These are phyloP conservation scores for Clarias pachynema DNA, from an alignment of 2,797 vertebrate genomes.

Conservation along the genomic window DNA sequence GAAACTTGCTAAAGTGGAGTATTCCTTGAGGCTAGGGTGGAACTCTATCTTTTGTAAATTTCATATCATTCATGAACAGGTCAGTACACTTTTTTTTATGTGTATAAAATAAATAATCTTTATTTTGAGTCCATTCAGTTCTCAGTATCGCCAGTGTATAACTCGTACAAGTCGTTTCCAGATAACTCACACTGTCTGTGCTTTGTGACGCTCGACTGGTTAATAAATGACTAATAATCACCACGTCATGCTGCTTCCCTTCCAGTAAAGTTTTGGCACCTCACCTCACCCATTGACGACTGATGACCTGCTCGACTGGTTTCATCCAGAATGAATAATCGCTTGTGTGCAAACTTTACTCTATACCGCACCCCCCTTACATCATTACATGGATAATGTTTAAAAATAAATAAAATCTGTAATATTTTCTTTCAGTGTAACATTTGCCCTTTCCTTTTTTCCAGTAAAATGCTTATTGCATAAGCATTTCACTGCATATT, in stretches of 20 bases:
- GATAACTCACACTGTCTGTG: no score
- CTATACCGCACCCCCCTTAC: no score
- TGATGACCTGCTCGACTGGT: constrained; percentile 47
- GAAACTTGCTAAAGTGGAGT: neutral
- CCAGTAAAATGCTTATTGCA: no score
- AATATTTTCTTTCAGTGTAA: neutral
- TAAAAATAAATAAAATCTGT: neutral
- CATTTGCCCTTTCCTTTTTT: neutral
- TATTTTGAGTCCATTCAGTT: neutral
- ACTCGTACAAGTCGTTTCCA: no score
- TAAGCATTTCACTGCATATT: no score
- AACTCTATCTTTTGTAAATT: neutral
- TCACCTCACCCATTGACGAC: constrained; percentile 9
- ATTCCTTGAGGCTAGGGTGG: neutral
- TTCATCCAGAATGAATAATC: constrained; percentile 26
- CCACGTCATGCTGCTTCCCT: constrained; percentile 20
- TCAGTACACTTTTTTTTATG: neutral
- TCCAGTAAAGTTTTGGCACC: constrained; percentile 15
- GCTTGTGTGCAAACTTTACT: neutral
- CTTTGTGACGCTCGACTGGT: neutral
- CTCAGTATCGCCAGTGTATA: neutral
- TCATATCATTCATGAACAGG: neutral
- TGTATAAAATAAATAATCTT: neutral
- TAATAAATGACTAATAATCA: constrained; percentile 20
- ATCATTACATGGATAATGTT: neutral